These are phyloP conservation scores for Lepisosteus oculatus DNA, from an alignment of 2,113 vertebrate species.

Conservation along the genomic window DNA sequence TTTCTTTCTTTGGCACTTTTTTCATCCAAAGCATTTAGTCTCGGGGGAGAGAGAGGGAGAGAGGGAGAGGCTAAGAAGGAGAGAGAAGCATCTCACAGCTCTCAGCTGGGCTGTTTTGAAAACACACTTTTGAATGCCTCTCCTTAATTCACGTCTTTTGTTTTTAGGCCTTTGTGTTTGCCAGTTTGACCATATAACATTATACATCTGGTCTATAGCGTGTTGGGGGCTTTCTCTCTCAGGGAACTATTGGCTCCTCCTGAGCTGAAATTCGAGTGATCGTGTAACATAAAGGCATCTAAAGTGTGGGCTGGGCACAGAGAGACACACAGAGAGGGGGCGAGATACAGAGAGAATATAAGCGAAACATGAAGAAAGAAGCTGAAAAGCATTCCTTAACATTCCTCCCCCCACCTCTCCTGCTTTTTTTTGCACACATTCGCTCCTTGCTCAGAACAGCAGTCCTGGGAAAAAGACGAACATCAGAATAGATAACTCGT, in stretches of 20 bases:
- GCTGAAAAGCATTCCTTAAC: slow-evolving; percentile 77
- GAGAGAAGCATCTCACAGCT: slow-evolving; percentile 72
- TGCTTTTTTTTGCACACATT: slow-evolving; percentile 41
- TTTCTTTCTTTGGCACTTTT: slow-evolving; percentile 76
- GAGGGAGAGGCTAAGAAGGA: slow-evolving; percentile 35
- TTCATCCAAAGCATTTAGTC: slow-evolving; percentile 76
- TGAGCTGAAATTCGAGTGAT: slow-evolving; percentile 82
- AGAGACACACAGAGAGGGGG: slow-evolving; percentile 31
- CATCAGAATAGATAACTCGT: slow-evolving; percentile 80
- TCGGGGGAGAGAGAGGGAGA: slow-evolving; percentile 61
- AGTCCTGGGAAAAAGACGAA: slow-evolving; percentile 69
- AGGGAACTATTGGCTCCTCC: slow-evolving; percentile 82
- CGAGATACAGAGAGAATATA: slow-evolving; percentile 39
- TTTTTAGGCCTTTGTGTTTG: slow-evolving; percentile 96
- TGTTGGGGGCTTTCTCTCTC: slow-evolving; percentile 85
- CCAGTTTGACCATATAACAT: slow-evolving; percentile 99
- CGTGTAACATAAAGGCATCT: slow-evolving; percentile 84
- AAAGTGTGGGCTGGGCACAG: slow-evolving; percentile 66
- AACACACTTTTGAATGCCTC: slow-evolving; percentile 96
- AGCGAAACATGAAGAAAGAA: slow-evolving; percentile 60
- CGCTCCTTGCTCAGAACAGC: not conserved
- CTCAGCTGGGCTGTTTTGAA: slow-evolving; percentile 98
- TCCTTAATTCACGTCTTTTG: slow-evolving; percentile 96
- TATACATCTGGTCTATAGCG: slow-evolving; percentile 98
- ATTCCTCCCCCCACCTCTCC: slow-evolving; percentile 63